Evolutionary conservation across 2,797 vertebrate genomes (phyloP).

Genomic region (Dermochelys coriacea): DNA sequence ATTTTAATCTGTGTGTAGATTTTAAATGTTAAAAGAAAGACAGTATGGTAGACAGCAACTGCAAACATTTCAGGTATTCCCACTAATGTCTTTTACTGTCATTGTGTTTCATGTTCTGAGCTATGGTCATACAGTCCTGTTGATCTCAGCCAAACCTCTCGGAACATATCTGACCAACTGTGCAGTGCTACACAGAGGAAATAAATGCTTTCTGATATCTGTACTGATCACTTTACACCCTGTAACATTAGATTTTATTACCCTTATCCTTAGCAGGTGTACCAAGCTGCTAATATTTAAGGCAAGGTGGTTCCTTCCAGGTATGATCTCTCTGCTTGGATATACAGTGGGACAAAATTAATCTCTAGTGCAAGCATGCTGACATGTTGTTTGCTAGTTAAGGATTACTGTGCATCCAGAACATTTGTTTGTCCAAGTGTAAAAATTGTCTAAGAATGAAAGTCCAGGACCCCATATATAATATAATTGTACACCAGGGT

Average conservation of each 20-base stretch:
- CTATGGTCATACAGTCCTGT: not conserved
- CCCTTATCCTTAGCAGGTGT: accelerated
- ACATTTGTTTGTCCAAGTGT: not conserved
- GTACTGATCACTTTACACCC: not conserved
- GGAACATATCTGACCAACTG: not conserved
- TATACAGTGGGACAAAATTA: not conserved
- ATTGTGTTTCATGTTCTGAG: not conserved
- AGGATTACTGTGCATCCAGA: not conserved
- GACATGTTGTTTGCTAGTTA: not conserved
- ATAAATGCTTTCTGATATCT: not conserved
- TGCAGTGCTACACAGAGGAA: accelerated
- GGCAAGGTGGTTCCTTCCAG: not conserved
- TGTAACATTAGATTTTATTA: accelerated
- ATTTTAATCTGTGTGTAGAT: not conserved
- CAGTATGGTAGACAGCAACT: not conserved
- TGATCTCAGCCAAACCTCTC: not conserved
- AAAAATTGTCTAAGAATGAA: not conserved
- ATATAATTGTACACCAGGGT: not conserved
- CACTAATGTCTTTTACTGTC: accelerated
- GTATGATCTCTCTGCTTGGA: not conserved
- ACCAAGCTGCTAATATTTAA: not conserved
- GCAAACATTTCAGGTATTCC: not conserved
- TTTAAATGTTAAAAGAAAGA: not conserved
- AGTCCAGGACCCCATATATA: not conserved
- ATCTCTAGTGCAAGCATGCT: not conserved